Percentiles rank a stretch among this genome's conserved stretches.
Conservation (phyloP, 64 coral and sea anemone genomes). For the Porites australiensis region DNA sequence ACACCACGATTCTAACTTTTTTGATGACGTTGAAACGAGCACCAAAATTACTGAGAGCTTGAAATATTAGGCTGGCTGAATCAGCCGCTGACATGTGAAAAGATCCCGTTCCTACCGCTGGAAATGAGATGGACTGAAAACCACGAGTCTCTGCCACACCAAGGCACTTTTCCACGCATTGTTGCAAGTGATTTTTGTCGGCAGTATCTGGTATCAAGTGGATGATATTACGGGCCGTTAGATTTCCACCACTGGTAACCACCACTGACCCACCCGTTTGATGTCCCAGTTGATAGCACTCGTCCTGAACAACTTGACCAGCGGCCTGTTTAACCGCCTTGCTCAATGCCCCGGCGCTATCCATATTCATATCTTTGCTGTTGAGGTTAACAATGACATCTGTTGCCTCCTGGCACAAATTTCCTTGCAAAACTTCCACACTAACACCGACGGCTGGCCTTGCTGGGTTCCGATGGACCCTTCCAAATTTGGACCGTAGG, state of each 20-base stretch:
- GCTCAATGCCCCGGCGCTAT: conserved; percentile 64
- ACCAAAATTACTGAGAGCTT: conserved; percentile 36
- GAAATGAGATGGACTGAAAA: conserved; percentile 54
- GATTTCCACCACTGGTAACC: conserved; percentile 7
- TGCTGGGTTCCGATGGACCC: background rate
- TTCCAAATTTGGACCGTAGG: background rate
- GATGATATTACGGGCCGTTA: background rate
- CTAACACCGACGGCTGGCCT: background rate
- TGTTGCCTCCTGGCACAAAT: conserved; percentile 29
- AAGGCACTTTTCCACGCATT: conserved; percentile 63
- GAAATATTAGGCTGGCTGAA: conserved; percentile 61
- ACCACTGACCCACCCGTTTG: conserved; percentile 21
- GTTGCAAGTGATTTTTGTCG: background rate
- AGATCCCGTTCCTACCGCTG: conserved; percentile 59
- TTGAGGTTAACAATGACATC: conserved; percentile 41
- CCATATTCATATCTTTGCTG: conserved; percentile 61
- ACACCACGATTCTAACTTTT: background rate
- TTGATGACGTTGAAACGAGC: background rate
- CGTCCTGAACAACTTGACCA: conserved; percentile 13
- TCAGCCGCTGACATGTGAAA: conserved; percentile 11
- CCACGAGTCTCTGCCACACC: background rate
- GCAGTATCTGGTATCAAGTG: conserved; percentile 2
- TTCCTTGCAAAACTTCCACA: conserved; percentile 14
- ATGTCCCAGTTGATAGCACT: background rate
- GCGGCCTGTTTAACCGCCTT: conserved; percentile 45